phyloP scores from a whole-genome alignment of 2,888 invertebrate genomes.

The Petrolisthes manimaculis region DNA sequence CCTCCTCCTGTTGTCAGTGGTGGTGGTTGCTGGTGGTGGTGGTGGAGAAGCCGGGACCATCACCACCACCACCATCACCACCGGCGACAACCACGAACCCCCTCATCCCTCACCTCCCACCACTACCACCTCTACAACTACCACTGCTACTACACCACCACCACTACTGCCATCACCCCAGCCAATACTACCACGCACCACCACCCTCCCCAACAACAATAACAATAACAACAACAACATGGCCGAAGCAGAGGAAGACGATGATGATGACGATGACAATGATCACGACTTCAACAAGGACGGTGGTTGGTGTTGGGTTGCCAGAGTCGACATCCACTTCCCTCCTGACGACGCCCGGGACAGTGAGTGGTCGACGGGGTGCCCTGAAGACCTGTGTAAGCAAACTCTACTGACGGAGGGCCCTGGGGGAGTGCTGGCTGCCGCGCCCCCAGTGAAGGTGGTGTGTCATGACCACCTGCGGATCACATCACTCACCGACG shows the following conservation, averaged over 20 bases:
- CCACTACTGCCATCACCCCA: neutral
- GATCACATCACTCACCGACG: constrained; percentile 47
- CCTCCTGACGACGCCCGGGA: neutral
- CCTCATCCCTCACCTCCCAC: neutral
- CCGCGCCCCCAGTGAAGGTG: constrained; percentile 28
- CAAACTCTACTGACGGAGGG: constrained; percentile 1
- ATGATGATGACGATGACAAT: neutral
- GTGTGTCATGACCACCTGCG: constrained; percentile 36
- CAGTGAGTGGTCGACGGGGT: neutral
- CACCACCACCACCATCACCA: constrained; percentile 17
- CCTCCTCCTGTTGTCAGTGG: constrained; percentile 18
- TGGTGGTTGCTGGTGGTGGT: neutral
- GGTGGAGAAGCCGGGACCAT: neutral
- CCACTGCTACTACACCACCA: neutral
- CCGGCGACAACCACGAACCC: neutral
- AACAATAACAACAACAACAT: neutral
- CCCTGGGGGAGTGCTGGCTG: constrained; percentile 15
- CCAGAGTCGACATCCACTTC: neutral
- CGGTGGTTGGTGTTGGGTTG: neutral
- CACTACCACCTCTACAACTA: neutral
- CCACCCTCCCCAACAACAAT: neutral
- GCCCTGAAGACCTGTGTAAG: constrained; percentile 30
- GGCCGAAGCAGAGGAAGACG: neutral
- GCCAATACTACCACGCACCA: neutral
- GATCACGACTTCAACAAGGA: neutral